Evolutionary conservation across 2,113 vertebrate species (phyloP), one percentile per base, ranked within the genome.

Genomic region (Chionis minor): DNA sequence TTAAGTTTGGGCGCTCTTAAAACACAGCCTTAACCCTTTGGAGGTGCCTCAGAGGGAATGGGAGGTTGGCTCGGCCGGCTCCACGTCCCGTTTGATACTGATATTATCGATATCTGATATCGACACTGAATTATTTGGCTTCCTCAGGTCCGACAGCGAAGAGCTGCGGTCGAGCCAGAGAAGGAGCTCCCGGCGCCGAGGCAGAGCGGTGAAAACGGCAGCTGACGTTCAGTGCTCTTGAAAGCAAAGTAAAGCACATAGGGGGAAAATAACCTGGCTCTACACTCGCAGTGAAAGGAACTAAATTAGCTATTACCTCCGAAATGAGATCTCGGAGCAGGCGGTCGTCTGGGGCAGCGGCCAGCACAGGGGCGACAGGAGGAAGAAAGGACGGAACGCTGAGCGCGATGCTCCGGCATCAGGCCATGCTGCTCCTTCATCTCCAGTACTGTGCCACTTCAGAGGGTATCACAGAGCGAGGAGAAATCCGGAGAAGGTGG

Each of bases 1-100:
- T 54, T 47, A n/a, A 0, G 0, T 52, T 32, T 54, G 32, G 14
- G 49, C 0, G 1, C 22, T 33, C 44, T 38, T 15, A 74, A 86
- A 86, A 4, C 11, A 11, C 62, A 74, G 14, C 28, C 86, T 47
- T 82, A 70, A 79, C 16, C 28, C 20, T n/a, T n/a, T 47, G 61
- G 38, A 8, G 4, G 49, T 58, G 77, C 26, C 11, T 67, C 42
- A 30, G 35, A 58, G 83, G 42, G 56, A 72, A 72, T 51, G 17
- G 52, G 27, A 49, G 67, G 20, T 52, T 49, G 3, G 44, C 26
- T 81, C 28, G 42, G 32, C 45, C 42, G 71, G 47, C 21, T 91
- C 42, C 62, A 51, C 1, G 1, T 40, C 47, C 52, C 58, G 1
- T 70, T 38, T 38, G 38, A 38, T 38, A 38, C 38, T 38, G 38